phyloP scores from a whole-genome alignment of 1,140 invertebrate genomes.

The Hypsibius dujardini region DNA sequence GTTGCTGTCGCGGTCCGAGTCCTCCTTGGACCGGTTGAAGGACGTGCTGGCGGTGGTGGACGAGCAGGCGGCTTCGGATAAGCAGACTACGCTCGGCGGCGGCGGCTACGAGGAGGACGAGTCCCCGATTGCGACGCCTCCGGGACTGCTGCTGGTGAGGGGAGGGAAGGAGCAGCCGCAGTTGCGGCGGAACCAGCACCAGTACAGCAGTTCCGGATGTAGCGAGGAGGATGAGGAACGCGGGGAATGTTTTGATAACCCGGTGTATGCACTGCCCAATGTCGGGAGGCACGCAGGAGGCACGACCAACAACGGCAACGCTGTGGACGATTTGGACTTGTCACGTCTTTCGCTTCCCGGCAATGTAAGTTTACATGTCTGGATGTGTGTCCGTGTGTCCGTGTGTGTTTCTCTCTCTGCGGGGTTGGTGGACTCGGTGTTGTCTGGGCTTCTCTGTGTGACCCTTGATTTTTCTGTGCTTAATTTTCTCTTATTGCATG shows the following conservation, averaged over 20 bases:
- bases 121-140: too few species aligned
- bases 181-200: too few species aligned
- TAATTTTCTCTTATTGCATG: too few species aligned
- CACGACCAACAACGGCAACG: neutral
- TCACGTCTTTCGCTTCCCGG: neutral
- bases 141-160: too few species aligned
- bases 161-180: too few species aligned
- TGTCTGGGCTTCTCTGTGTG: too few species aligned
- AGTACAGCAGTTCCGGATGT: too few species aligned
- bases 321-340: neutral
- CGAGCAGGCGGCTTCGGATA: neutral
- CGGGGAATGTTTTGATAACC: constrained; percentile 4
- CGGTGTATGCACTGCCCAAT: constrained; percentile 12
- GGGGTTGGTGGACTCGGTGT: neutral
- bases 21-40: constrained; percentile 3
- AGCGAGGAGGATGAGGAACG: constrained; percentile 4
- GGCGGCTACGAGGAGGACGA: neutral
- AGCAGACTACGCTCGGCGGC: neutral
- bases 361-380: neutral
- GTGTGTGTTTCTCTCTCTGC: neutral
- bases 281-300: neutral
- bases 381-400: neutral
- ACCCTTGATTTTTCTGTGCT: too few species aligned
- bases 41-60: neutral
- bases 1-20: neutral